Conservation (phyloP, 2,113 vertebrate species). For the Antennarius striatus region DNA sequence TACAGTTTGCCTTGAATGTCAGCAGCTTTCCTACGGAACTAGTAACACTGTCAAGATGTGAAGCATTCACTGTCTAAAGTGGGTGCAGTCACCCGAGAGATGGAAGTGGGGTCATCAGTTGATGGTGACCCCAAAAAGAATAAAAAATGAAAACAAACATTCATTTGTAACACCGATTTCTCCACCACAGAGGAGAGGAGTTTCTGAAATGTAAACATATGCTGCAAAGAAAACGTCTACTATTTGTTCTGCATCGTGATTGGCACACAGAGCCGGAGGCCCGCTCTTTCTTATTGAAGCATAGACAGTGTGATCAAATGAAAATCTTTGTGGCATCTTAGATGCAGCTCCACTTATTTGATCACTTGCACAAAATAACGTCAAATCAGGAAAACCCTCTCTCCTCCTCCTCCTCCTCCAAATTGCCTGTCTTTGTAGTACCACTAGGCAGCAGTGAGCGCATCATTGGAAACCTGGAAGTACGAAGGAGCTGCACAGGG, state of each 20-base stretch:
- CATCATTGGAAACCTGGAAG: conserved; percentile 66
- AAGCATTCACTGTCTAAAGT: conserved; percentile 24
- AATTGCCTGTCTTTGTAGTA: conserved; percentile 63
- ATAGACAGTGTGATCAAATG: neutral
- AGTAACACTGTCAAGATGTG: conserved; percentile 33
- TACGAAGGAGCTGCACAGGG: conserved; percentile 69
- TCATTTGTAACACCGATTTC: conserved; percentile 32
- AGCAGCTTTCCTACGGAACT: conserved; percentile 31
- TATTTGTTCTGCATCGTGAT: no score
- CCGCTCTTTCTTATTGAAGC: neutral
- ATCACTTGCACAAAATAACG: conserved; percentile 15
- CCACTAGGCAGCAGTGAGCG: conserved; percentile 70
- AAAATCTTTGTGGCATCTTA: conserved; percentile 24
- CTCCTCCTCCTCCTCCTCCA: conserved; percentile 55
- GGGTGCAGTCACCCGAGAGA: conserved; percentile 37
- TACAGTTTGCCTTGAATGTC: conserved; percentile 34
- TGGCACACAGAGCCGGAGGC: no score
- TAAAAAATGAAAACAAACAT: conserved; percentile 20
- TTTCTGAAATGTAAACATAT: neutral
- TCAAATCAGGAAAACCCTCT: conserved; percentile 52
- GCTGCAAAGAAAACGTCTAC: no score
- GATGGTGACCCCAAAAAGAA: conserved; percentile 41
- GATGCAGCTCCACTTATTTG: conserved; percentile 39
- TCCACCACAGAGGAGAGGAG: conserved; percentile 6
- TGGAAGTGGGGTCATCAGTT: conserved; percentile 32